A percentile compares a stretch with the other conserved stretches of the same genome.
Conservation (phyloP, 2,797 vertebrate species). For the Anolis apletophallus region DNA sequence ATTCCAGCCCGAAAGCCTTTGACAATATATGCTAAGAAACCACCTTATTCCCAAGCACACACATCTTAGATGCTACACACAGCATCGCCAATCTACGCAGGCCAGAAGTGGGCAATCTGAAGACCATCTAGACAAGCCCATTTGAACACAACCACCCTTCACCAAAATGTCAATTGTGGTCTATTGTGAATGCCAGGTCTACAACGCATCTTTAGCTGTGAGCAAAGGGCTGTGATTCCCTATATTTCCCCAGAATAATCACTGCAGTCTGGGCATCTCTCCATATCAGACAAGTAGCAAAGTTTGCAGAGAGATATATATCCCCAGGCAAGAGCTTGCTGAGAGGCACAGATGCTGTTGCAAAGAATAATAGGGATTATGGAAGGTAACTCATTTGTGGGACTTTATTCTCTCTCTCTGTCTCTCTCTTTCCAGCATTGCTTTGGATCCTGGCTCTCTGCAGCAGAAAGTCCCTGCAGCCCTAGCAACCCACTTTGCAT, state of each 20-base stretch:
- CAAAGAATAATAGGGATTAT: not conserved
- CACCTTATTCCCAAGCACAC: too few relatives aligned
- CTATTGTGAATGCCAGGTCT: not conserved
- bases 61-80: too few relatives aligned
- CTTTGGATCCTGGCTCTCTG: conserved; percentile 9
- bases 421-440: not conserved
- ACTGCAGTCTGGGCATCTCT: conserved; percentile 30
- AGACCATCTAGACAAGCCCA: not conserved
- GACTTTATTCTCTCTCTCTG: not conserved
- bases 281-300: conserved; percentile 7
- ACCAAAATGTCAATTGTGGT: not conserved
- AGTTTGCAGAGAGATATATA: not conserved
- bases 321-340: not conserved
- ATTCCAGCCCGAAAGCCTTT: too few relatives aligned
- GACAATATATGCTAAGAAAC: too few relatives aligned
- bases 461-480: conserved; percentile 27
- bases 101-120: not conserved
- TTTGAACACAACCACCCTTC: not conserved
- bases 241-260: not conserved
- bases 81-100: not conserved
- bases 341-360: not conserved
- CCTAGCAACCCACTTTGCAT: not conserved
- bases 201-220: not conserved
- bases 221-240: not conserved
- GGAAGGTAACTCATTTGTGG: not conserved